phyloP scores from a whole-genome alignment of 2,888 invertebrate genomes.

The Melinaea menophilus region DNA sequence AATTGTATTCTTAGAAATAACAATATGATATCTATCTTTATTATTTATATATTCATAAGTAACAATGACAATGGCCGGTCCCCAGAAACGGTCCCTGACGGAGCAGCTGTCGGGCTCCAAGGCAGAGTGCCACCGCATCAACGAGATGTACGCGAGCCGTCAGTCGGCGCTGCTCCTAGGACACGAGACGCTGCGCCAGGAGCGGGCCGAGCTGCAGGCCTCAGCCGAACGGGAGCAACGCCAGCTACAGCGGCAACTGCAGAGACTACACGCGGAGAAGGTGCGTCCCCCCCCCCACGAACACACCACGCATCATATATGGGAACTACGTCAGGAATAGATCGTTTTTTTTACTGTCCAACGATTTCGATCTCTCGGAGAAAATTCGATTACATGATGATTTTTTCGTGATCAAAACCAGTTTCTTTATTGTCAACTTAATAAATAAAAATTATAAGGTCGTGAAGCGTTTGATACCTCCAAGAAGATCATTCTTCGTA shows the following conservation, averaged over 20 bases:
- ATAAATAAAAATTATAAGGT: too few species aligned
- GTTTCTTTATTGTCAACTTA: too few species aligned
- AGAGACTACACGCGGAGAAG: slow-evolving; percentile 52
- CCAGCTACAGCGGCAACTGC: slow-evolving; percentile 58
- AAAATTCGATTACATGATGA: too few species aligned
- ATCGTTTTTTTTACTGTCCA: too few species aligned
- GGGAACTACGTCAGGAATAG: too few species aligned
- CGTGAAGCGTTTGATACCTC: too few species aligned
- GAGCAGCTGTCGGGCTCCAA: slow-evolving; percentile 61
- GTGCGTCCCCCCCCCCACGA: slow-evolving; percentile 30
- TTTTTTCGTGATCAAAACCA: too few species aligned
- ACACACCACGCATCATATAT: too few species aligned
- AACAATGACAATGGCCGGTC: neutral
- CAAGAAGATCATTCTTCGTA: too few species aligned
- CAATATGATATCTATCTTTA: neutral
- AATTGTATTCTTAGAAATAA: neutral
- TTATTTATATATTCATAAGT: neutral
- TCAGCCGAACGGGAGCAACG: slow-evolving; percentile 41
- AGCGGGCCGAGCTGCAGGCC: slow-evolving; percentile 52
- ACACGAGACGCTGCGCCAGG: slow-evolving; percentile 54
- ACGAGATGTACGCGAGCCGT: slow-evolving; percentile 67
- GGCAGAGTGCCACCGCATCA: slow-evolving; percentile 68
- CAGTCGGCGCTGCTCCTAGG: slow-evolving; percentile 58
- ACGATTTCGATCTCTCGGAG: too few species aligned
- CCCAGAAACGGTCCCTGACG: slow-evolving; percentile 59